Evolutionary conservation across 2,113 vertebrate species (phyloP).

Genomic region (Micromys minutus): DNA sequence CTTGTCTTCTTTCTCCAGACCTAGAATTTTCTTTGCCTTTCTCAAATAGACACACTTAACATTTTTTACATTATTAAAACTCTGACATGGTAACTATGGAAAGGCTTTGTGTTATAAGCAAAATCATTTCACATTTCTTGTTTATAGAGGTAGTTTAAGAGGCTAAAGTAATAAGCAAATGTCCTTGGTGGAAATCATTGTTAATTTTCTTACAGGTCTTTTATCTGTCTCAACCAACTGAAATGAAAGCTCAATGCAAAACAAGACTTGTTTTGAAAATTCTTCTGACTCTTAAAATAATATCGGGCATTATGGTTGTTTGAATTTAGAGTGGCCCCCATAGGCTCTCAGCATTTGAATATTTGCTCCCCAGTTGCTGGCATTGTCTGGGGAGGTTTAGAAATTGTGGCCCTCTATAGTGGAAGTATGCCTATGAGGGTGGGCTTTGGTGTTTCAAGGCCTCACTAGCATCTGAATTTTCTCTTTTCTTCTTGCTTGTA

Average conservation of each 20-base stretch:
- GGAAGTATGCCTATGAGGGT: neutral
- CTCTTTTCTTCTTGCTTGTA: neutral
- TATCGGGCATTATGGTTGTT: neutral
- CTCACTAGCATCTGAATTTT: neutral
- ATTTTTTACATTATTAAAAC: neutral
- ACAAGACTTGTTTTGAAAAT: neutral
- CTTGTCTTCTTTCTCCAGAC: neutral
- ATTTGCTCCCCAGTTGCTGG: neutral
- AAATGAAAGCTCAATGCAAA: neutral
- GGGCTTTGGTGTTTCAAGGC: neutral
- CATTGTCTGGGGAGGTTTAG: neutral
- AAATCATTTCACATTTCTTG: conserved; percentile 38
- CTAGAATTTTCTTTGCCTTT: conserved; percentile 32
- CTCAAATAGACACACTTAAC: neutral
- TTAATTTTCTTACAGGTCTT: conserved; percentile 1
- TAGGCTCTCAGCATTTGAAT: neutral
- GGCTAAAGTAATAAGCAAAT: neutral
- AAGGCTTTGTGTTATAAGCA: conserved; percentile 15
- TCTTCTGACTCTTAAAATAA: neutral
- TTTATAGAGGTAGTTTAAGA: neutral
- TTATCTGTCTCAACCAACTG: neutral
- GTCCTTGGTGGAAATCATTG: neutral
- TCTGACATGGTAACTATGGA: neutral
- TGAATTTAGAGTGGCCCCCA: neutral
- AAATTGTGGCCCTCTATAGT: neutral